A percentile compares a stretch with the other conserved stretches of the same genome.
These are phyloP conservation scores for Meloidogyne floridensis DNA, from an alignment of 1,140 invertebrate species.

Conservation along the genomic window DNA sequence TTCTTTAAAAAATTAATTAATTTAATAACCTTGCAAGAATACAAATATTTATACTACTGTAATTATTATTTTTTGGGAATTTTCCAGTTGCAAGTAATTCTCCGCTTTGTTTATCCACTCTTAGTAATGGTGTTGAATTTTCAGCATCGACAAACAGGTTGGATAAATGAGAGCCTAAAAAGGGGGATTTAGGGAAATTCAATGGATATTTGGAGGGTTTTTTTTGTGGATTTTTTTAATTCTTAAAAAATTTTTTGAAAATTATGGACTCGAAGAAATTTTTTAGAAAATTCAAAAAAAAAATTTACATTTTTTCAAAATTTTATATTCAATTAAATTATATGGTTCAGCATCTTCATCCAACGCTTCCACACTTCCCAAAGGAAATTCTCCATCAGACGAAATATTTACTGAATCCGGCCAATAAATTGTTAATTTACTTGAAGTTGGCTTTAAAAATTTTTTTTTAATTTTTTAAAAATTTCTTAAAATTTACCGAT, in stretches of 20 bases:
- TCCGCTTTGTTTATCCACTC: slow-evolving; percentile 21
- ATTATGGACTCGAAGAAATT: too few species aligned
- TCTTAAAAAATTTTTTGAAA: slow-evolving; percentile 5
- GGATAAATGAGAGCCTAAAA: too few species aligned
- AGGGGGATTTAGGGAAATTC: neutral
- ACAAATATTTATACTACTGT: neutral
- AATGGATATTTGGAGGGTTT: neutral
- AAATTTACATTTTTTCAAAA: slow-evolving; percentile 41
- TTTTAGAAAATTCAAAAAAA: slow-evolving; percentile 13
- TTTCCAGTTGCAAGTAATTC: slow-evolving; percentile 9
- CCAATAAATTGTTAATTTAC: slow-evolving; percentile 1
- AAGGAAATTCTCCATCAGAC: neutral
- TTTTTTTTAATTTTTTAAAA: neutral
- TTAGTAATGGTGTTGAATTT: slow-evolving; percentile 21
- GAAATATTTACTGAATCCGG: neutral
- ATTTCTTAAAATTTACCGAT: slow-evolving; percentile 14
- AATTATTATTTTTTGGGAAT: slow-evolving; percentile 23
- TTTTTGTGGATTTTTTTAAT: too few species aligned
- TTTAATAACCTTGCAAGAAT: neutral
- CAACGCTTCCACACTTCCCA: slow-evolving; percentile 39
- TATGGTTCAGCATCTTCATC: slow-evolving; percentile 46
- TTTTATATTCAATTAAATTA: slow-evolving; percentile 38
- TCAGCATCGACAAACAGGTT: neutral
- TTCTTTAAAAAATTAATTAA: neutral
- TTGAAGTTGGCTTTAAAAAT: slow-evolving; percentile 16